phyloP scores from a whole-genome alignment of 2,113 vertebrate species.

The Tragelaphus scriptus region DNA sequence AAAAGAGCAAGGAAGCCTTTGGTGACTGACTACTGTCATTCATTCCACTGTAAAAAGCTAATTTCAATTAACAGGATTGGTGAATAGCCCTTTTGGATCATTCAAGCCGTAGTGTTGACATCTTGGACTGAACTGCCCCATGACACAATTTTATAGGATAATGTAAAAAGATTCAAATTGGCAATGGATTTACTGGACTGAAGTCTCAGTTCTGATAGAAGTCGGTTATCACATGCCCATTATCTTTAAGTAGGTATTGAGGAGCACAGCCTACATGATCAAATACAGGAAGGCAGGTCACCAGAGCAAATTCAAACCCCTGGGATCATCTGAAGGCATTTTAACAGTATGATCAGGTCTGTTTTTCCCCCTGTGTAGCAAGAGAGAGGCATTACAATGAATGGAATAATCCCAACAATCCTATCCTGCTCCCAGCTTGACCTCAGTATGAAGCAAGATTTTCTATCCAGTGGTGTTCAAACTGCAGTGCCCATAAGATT shows the following conservation, averaged over 20 bases:
- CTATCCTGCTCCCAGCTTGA: background rate
- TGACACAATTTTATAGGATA: background rate
- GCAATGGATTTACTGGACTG: background rate
- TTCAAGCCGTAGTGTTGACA: background rate
- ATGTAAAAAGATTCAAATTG: background rate
- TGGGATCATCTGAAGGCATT: background rate
- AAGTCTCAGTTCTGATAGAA: background rate
- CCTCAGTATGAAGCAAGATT: background rate
- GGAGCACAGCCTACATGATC: background rate
- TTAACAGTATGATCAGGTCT: background rate
- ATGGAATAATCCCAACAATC: background rate
- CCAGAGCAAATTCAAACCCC: background rate
- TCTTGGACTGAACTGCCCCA: background rate
- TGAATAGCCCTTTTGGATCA: background rate
- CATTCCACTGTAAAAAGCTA: background rate
- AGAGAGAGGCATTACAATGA: background rate
- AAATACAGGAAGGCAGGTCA: background rate
- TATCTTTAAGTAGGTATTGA: background rate
- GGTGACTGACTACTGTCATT: background rate
- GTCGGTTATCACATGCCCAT: background rate
- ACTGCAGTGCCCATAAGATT: background rate
- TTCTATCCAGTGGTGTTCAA: background rate
- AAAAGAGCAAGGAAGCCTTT: background rate
- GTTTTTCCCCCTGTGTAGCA: background rate
- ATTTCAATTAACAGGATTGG: background rate